phyloP scores from a whole-genome alignment of 2,113 vertebrate genomes.

The Indri indri region DNA sequence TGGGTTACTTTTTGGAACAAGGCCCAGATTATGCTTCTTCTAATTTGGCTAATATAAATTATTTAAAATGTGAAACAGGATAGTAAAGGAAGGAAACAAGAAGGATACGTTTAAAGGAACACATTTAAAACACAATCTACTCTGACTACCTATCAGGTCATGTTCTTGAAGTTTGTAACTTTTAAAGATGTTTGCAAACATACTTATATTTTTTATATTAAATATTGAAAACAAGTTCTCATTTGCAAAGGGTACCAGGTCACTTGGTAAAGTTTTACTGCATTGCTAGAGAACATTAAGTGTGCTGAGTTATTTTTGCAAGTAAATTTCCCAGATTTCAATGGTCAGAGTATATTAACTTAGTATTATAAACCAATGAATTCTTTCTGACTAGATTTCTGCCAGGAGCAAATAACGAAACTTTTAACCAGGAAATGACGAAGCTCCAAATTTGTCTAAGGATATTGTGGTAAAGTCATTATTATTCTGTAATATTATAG shows the following conservation, averaged over 20 bases:
- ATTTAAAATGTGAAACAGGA: neutral
- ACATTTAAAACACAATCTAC: neutral
- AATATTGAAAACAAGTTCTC: conserved; percentile 46
- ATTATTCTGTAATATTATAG: conserved; percentile 59
- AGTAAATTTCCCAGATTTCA: conserved; percentile 70
- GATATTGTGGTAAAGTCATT: conserved; percentile 65
- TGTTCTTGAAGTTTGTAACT: conserved; percentile 55
- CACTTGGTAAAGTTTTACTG: conserved; percentile 14
- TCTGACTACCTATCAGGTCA: neutral
- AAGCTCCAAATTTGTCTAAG: conserved; percentile 69
- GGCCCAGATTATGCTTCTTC: conserved; percentile 59
- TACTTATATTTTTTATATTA: conserved; percentile 50
- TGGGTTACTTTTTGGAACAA: conserved; percentile 61
- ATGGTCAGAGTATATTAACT: conserved; percentile 66
- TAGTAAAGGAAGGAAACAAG: neutral
- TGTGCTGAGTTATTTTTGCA: conserved; percentile 69
- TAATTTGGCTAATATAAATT: conserved; percentile 52
- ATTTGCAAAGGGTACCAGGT: conserved; percentile 22
- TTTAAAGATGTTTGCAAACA: conserved; percentile 51
- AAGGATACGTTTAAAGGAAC: neutral
- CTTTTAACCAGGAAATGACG: conserved; percentile 72
- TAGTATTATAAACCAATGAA: conserved; percentile 74
- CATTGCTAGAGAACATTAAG: conserved; percentile 52
- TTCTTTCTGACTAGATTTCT: conserved; percentile 71
- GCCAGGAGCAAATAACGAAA: conserved; percentile 75